Evolutionary conservation across 2,797 vertebrate species (phyloP).

Genomic region (Fratercula arctica): DNA sequence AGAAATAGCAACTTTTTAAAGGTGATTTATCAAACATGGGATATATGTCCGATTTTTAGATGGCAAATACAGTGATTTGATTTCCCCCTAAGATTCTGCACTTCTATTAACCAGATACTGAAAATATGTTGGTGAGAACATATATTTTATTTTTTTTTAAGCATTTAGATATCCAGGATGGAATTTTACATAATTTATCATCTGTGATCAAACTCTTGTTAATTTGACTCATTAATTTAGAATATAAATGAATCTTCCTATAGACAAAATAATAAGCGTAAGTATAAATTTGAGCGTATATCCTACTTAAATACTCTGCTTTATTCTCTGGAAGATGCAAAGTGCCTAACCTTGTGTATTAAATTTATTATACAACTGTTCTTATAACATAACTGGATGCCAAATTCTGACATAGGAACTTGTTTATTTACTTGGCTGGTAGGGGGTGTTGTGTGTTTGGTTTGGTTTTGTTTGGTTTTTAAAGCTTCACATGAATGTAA

Average conservation of each 20-base stretch:
- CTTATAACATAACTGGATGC: background rate
- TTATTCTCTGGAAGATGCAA: background rate
- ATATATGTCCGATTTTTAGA: background rate
- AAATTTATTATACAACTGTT: background rate
- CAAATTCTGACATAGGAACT: background rate
- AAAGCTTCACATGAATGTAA: background rate
- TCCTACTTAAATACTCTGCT: background rate
- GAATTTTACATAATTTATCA: background rate
- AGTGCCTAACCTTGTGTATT: background rate
- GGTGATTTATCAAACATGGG: background rate
- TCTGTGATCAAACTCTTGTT: background rate
- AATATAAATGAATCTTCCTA: background rate
- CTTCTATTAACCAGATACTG: background rate
- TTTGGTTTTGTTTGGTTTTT: background rate
- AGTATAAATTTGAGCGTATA: background rate
- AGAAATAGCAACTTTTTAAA: background rate
- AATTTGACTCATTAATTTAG: background rate
- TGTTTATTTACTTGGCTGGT: background rate
- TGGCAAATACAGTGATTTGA: rapidly evolving
- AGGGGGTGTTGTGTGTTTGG: background rate
- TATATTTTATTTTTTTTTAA: background rate
- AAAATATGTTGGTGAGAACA: background rate
- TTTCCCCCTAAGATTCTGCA: background rate
- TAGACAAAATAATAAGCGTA: background rate
- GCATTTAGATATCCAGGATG: background rate